Conservation (phyloP, 2,888 invertebrate species). For the Pseudanteris insignis region DNA sequence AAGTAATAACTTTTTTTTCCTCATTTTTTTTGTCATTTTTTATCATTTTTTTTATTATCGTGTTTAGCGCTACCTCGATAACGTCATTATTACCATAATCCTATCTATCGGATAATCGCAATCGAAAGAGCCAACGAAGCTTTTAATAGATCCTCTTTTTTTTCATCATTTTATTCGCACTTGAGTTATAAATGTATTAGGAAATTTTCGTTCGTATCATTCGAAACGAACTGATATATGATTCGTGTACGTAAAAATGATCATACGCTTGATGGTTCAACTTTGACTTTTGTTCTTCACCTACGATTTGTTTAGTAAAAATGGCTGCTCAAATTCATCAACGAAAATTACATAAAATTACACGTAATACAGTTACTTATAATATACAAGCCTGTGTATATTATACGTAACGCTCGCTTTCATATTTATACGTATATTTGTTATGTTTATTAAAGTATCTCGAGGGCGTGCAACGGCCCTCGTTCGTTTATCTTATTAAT, state of each 20-base stretch:
- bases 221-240: slow-evolving; percentile 31
- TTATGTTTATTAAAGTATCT: slow-evolving; percentile 29
- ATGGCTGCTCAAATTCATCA: slow-evolving; percentile 46
- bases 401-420: slow-evolving; percentile 22
- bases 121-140: slow-evolving; percentile 45
- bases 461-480: slow-evolving; percentile 24
- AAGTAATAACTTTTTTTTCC: slow-evolving; percentile 31
- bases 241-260: slow-evolving; percentile 34
- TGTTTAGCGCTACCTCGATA: slow-evolving; percentile 29
- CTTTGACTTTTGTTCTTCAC: slow-evolving; percentile 14
- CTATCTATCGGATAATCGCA: slow-evolving; percentile 46
- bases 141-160: slow-evolving; percentile 24
- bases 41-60: slow-evolving; percentile 28
- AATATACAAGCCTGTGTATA: slow-evolving; percentile 6
- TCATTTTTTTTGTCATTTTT: slow-evolving; percentile 10
- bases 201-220: slow-evolving; percentile 35
- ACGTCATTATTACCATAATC: slow-evolving; percentile 32
- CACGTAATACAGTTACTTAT: slow-evolving; percentile 19
- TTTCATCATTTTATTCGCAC: slow-evolving; percentile 14
- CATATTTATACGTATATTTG: slow-evolving; percentile 38
- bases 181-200: slow-evolving; percentile 44
- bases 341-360: slow-evolving; percentile 43
- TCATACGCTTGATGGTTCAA: slow-evolving; percentile 22
- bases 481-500: slow-evolving; percentile 41
- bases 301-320: slow-evolving; percentile 48